Evolutionary conservation across 2,797 vertebrate species (phyloP).

Genomic region (Rhinoraja longicauda): DNA sequence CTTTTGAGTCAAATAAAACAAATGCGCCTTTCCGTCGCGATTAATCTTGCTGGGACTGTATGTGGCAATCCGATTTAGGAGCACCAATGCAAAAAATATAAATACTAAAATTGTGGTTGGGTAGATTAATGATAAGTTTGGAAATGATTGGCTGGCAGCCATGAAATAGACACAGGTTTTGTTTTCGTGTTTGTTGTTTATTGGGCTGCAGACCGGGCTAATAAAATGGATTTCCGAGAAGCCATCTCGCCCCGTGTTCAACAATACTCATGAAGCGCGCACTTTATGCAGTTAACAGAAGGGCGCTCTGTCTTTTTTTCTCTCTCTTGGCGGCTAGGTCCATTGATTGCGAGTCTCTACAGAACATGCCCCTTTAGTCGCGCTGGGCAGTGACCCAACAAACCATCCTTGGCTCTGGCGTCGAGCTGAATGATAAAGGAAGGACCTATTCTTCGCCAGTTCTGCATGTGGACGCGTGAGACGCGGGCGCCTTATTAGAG

Average conservation of each 20-base stretch:
- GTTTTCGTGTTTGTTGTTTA: background rate
- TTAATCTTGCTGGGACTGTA: background rate
- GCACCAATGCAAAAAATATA: no score
- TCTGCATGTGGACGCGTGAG: background rate
- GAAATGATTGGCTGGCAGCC: background rate
- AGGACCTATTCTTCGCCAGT: no score
- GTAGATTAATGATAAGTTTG: background rate
- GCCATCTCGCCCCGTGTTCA: background rate
- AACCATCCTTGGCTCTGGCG: background rate
- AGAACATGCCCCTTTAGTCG: background rate
- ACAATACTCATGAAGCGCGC: background rate
- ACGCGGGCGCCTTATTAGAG: background rate
- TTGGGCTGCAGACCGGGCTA: background rate
- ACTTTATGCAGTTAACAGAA: background rate
- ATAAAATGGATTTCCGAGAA: constrained; percentile 14
- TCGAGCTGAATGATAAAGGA: background rate
- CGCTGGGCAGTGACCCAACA: constrained; percentile 7
- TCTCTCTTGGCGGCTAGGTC: background rate
- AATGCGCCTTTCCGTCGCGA: background rate
- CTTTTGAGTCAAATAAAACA: background rate
- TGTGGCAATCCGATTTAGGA: background rate
- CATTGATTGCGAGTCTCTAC: background rate
- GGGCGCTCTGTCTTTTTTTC: background rate
- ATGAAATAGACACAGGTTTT: background rate
- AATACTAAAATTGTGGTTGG: background rate